Evolutionary conservation across 2,797 vertebrate genomes (phyloP).

Genomic region (Ambastaia sidthimunki): DNA sequence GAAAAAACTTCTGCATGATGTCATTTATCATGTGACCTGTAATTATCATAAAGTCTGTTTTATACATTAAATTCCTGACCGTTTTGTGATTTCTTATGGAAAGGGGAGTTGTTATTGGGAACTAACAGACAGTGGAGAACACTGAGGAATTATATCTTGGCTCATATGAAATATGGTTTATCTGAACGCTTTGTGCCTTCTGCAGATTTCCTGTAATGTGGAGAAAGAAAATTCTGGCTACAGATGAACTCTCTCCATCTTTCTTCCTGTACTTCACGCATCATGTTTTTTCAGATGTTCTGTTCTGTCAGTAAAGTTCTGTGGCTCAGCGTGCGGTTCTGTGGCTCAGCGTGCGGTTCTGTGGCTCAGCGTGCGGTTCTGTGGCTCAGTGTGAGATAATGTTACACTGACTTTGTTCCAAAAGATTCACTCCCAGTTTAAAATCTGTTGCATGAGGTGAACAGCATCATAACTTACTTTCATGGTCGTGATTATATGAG

Average conservation of each 20-base stretch:
- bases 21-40: slow-evolving; percentile 19
- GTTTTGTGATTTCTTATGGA: slow-evolving; percentile 47
- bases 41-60: slow-evolving; percentile 19
- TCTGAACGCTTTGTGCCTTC: slow-evolving; percentile 39
- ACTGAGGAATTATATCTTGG: slow-evolving; percentile 40
- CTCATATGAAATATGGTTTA: slow-evolving; percentile 32
- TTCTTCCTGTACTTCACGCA: slow-evolving; percentile 48
- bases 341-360: too few relatives aligned
- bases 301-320: neutral
- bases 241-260: slow-evolving; percentile 50
- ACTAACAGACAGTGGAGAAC: slow-evolving; percentile 32
- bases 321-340: too few relatives aligned
- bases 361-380: too few relatives aligned
- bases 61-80: slow-evolving; percentile 34
- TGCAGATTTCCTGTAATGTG: slow-evolving; percentile 59
- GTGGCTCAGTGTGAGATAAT: too few relatives aligned
- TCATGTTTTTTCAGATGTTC: slow-evolving; percentile 22
- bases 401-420: neutral
- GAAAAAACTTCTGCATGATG: slow-evolving; percentile 20
- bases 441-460: too few relatives aligned
- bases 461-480: too few relatives aligned
- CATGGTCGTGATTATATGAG: too few relatives aligned
- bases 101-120: slow-evolving; percentile 46
- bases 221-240: slow-evolving; percentile 58
- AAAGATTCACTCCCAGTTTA: too few relatives aligned